Conservation (phyloP, 1,140 invertebrate species). For the Orussus abietinus region DNA sequence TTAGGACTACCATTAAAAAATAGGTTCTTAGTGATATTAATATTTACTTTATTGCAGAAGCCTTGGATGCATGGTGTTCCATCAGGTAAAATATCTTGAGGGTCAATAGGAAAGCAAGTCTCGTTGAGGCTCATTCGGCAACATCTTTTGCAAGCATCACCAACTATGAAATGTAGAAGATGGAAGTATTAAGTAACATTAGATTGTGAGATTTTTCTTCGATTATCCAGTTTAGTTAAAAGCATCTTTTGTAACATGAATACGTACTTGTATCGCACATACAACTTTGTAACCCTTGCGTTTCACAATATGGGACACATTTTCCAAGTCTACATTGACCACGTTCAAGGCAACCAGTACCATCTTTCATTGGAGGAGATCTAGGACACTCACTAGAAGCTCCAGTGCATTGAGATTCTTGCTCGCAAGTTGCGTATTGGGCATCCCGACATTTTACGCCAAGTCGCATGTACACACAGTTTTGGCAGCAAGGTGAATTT, state of each 20-base stretch:
- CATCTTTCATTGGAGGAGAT: slow-evolving; percentile 82
- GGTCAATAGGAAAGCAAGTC: slow-evolving; percentile 85
- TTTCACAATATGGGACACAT: slow-evolving; percentile 91
- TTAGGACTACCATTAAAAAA: no score
- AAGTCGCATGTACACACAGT: slow-evolving; percentile 78
- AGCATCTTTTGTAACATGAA: slow-evolving; percentile 7
- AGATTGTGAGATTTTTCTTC: slow-evolving; percentile 10
- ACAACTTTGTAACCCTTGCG: slow-evolving; percentile 85
- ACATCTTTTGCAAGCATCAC: slow-evolving; percentile 83
- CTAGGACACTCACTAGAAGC: slow-evolving; percentile 69
- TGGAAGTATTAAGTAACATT: slow-evolving; percentile 10
- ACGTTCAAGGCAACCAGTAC: slow-evolving; percentile 81
- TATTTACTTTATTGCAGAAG: slow-evolving; percentile 82
- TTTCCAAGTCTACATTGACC: slow-evolving; percentile 81
- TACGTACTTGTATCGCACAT: slow-evolving; percentile 88
- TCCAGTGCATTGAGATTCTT: slow-evolving; percentile 77
- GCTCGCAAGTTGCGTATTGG: slow-evolving; percentile 84
- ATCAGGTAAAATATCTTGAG: slow-evolving; percentile 82
- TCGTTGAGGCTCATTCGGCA: slow-evolving; percentile 87
- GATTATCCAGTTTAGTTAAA: slow-evolving; percentile 6
- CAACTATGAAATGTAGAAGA: slow-evolving; percentile 57
- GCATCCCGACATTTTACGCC: slow-evolving; percentile 82
- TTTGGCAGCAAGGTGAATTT: slow-evolving; percentile 90
- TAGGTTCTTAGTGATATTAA: no score
- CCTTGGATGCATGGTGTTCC: slow-evolving; percentile 95